Percentiles rank a stretch among this genome's conserved stretches.
phyloP scores from a whole-genome alignment of 2,113 vertebrate genomes.

The Jaculus jaculus region DNA sequence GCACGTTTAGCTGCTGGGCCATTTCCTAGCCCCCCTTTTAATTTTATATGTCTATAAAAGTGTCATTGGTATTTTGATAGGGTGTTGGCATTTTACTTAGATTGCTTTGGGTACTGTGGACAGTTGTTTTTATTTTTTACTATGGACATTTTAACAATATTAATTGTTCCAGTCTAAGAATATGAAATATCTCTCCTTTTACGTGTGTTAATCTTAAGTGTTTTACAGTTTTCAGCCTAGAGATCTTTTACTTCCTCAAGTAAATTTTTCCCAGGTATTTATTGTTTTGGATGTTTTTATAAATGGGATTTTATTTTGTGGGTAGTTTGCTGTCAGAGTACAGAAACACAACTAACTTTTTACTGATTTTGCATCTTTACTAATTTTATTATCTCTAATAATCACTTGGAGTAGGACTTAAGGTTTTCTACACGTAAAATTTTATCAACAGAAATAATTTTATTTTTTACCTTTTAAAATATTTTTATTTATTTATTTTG shows the following conservation, averaged over 20 bases:
- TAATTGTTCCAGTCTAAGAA: background rate
- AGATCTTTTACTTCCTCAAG: background rate
- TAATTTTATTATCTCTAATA: background rate
- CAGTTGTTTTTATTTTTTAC: no score
- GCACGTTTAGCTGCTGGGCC: no score
- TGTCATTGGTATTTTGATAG: background rate
- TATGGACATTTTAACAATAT: background rate
- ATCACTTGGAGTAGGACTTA: background rate
- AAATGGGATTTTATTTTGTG: background rate
- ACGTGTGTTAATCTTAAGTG: background rate
- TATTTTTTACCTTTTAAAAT: no score
- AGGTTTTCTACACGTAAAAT: background rate
- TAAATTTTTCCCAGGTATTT: background rate
- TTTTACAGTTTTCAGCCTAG: background rate
- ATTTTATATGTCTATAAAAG: background rate
- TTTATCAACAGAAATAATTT: background rate
- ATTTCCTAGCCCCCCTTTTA: background rate
- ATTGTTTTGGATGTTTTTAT: background rate
- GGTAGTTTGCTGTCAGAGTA: background rate
- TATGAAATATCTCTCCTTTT: background rate
- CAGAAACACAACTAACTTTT: background rate
- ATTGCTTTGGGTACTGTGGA: background rate
- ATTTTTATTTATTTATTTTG: no score
- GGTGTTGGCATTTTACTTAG: background rate
- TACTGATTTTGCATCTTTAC: background rate